These are phyloP conservation scores for Mesochorus sp. DNA, from an alignment of 2,888 invertebrate genomes.

Conservation along the genomic window DNA sequence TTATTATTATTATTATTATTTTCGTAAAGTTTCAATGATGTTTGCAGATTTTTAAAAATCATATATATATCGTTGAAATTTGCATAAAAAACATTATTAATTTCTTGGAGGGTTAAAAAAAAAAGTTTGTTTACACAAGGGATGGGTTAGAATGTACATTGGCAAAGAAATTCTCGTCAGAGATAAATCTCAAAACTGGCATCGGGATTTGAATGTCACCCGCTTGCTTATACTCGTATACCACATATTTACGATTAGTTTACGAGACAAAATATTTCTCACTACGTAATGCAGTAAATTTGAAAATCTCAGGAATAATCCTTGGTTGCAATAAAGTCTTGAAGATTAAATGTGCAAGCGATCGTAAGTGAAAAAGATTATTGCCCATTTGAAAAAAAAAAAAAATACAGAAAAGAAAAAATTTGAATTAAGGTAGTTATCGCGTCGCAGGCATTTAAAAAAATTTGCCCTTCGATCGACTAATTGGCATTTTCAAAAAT, in stretches of 20 bases:
- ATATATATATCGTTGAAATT: no score
- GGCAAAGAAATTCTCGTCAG: constrained; percentile 43
- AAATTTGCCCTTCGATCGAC: no score
- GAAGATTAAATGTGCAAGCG: background rate
- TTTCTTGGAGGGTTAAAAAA: constrained; percentile 27
- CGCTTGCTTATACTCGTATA: background rate
- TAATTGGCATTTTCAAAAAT: no score
- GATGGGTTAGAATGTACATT: constrained; percentile 34
- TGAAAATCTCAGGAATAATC: constrained; percentile 31
- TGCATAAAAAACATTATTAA: background rate
- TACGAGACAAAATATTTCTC: constrained; percentile 34
- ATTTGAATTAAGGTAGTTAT: no score
- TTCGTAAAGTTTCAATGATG: no score
- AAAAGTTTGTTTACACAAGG: constrained; percentile 48
- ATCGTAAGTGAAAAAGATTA: no score
- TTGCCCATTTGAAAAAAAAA: no score
- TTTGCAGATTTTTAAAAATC: no score
- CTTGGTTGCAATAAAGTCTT: constrained; percentile 1
- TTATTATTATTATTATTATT: no score
- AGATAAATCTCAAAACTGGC: constrained; percentile 44
- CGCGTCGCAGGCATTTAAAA: no score
- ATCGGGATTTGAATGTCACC: constrained; percentile 41
- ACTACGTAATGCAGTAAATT: constrained; percentile 32
- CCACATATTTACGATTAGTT: constrained; percentile 30
- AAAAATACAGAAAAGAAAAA: no score